Evolutionary conservation across 2,113 vertebrate genomes (phyloP).

Genomic region (Enhydra lutris): DNA sequence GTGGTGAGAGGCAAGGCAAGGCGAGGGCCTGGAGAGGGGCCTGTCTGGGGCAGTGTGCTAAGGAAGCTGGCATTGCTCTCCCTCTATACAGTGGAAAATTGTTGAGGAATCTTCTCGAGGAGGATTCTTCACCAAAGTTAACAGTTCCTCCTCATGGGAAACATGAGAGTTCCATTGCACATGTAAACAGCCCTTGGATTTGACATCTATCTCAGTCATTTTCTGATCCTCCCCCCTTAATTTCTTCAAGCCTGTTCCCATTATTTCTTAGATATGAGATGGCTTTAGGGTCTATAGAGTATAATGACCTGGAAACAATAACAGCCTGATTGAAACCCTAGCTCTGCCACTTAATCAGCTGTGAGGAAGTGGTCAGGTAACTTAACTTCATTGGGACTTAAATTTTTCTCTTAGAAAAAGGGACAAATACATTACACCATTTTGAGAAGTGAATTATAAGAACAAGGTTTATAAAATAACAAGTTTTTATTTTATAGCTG

Average conservation of each 20-base stretch:
- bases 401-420: neutral
- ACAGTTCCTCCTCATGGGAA: neutral
- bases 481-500: neutral
- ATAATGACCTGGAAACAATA: neutral
- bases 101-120: neutral
- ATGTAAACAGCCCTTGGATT: neutral
- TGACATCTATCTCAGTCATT: neutral
- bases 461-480: neutral
- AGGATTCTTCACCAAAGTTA: neutral
- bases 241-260: neutral
- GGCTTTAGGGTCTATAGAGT: neutral
- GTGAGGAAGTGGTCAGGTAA: neutral
- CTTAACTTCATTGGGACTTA: neutral
- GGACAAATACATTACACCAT: too few relatives aligned
- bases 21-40: neutral
- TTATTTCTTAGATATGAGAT: neutral
- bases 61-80: neutral
- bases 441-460: neutral
- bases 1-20: too few relatives aligned
- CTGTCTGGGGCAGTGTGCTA: accelerated
- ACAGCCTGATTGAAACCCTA: neutral
- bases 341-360: neutral
- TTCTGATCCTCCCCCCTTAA: neutral
- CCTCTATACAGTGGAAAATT: neutral
- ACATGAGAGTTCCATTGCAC: neutral